A percentile compares a stretch with the other conserved stretches of the same genome.
These are phyloP conservation scores for Apostichopus parvimensis DNA, from an alignment of 35 echinoderm and acorn worm species.

Conservation along the genomic window DNA sequence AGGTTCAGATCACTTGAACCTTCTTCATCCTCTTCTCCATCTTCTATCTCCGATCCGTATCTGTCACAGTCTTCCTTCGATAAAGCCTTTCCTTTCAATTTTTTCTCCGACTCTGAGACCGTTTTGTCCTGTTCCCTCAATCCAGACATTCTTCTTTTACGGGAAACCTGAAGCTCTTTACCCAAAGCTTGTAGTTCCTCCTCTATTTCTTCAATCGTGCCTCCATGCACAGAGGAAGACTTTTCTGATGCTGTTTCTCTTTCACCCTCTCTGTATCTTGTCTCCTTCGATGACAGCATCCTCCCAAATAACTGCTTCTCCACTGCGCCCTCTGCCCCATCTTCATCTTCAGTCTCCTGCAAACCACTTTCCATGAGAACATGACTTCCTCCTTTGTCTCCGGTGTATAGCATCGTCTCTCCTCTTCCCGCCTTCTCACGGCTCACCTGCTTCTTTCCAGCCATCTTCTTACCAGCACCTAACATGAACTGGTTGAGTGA, in stretches of 20 bases:
- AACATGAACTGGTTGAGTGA: no score
- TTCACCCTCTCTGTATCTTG: not conserved
- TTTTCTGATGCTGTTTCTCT: not conserved
- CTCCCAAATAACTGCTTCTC: not conserved
- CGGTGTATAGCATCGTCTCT: not conserved
- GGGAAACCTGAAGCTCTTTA: not conserved
- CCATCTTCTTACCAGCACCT: no score
- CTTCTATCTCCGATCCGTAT: constrained; percentile 35
- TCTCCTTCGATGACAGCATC: not conserved
- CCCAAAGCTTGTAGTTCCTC: constrained; percentile 28
- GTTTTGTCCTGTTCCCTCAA: not conserved
- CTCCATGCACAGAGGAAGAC: not conserved
- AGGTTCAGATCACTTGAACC: not conserved
- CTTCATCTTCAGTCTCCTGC: no score
- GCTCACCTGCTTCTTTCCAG: no score
- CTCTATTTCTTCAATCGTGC: constrained; percentile 6
- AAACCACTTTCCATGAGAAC: no score
- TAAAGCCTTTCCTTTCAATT: not conserved
- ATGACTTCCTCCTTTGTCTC: not conserved
- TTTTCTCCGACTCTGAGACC: no score
- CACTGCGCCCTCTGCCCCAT: not conserved
- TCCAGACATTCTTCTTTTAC: not conserved
- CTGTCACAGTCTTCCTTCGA: not conserved
- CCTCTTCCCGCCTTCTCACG: no score
- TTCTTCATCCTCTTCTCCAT: constrained; percentile 15